A percentile compares a stretch with the other conserved stretches of the same genome.
phyloP scores from a whole-genome alignment of 2,888 invertebrate species.

The Timema podura region DNA sequence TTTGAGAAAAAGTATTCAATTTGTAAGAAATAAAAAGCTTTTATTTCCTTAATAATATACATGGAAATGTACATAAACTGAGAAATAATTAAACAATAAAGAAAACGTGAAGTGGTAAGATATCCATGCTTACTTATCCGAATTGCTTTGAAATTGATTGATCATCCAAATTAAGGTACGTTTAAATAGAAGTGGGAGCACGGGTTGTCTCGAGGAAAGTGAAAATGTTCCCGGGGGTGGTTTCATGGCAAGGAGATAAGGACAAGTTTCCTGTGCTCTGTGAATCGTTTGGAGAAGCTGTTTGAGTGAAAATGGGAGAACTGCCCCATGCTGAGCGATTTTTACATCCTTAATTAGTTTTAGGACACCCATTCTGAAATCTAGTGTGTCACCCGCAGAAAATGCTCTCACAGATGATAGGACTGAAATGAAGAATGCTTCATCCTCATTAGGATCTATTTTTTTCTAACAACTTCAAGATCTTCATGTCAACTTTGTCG shows the following conservation, averaged over 20 bases:
- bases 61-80: no score
- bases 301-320: neutral
- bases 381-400: neutral
- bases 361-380: neutral
- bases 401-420: conserved; percentile 5
- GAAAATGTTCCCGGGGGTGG: neutral
- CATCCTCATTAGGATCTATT: conserved; percentile 4
- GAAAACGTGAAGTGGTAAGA: no score
- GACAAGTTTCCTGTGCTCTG: neutral
- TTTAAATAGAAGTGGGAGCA: neutral
- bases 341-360: neutral
- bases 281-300: neutral
- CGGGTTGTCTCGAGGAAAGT: neutral
- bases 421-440: conserved; percentile 17
- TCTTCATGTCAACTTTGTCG: neutral
- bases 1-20: no score
- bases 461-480: neutral
- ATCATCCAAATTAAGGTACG: neutral
- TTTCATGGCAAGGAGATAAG: neutral
- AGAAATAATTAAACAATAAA: no score
- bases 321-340: neutral
- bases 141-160: no score
- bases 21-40: no score
- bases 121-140: no score
- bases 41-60: neutral